Conservation (phyloP, 2,113 vertebrate genomes). For the Callithrix jacchus region DNA sequence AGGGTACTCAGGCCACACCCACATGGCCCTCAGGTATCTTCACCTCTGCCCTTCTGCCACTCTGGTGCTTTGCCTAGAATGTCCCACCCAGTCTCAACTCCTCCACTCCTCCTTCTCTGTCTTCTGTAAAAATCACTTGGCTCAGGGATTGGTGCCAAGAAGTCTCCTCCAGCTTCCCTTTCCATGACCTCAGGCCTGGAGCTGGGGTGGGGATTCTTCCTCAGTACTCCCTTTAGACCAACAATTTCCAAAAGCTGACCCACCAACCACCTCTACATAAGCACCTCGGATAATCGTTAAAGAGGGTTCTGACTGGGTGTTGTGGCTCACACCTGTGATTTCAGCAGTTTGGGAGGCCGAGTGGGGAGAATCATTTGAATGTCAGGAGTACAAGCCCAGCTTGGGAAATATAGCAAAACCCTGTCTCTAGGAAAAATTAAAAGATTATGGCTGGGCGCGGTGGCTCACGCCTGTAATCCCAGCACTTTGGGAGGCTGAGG, state of each 20-base stretch:
- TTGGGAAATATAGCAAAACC: too few relatives aligned
- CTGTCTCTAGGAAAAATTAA: too few relatives aligned
- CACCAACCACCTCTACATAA: background rate
- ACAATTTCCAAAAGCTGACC: background rate
- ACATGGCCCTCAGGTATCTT: rapidly evolving
- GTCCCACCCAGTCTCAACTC: background rate
- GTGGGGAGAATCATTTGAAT: too few relatives aligned
- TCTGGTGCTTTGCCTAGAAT: background rate
- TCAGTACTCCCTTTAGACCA: background rate
- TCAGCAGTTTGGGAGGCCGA: background rate
- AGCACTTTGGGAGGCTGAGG: background rate
- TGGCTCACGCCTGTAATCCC: background rate
- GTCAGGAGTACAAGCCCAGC: too few relatives aligned
- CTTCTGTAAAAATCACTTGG: background rate
- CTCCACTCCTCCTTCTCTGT: rapidly evolving
- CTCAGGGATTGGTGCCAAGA: background rate
- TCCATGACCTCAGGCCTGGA: too few relatives aligned
- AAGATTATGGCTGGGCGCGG: too few relatives aligned
- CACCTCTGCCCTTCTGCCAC: background rate
- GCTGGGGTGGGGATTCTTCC: background rate
- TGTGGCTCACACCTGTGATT: background rate
- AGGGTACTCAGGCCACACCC: rapidly evolving
- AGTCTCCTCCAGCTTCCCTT: background rate
- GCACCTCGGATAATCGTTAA: background rate
- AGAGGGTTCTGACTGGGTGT: background rate